phyloP scores from a whole-genome alignment of 1,140 invertebrate genomes.

The Ladona fulva region DNA sequence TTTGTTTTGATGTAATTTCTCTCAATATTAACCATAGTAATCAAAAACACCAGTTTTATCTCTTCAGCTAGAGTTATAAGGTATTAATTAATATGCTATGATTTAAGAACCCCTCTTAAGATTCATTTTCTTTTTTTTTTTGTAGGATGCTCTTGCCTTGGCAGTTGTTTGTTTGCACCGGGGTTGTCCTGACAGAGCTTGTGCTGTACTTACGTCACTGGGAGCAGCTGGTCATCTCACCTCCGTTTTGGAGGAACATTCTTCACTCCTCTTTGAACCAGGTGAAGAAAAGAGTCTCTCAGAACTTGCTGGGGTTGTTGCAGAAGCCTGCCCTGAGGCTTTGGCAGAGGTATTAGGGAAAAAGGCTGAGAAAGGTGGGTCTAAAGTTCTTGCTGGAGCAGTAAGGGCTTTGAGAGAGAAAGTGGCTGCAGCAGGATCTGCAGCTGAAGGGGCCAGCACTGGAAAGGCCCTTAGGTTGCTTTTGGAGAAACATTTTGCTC shows the following conservation, averaged over 20 bases:
- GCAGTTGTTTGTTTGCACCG: background rate
- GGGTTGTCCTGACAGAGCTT: background rate
- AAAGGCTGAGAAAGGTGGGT: background rate
- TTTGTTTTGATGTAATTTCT: too few relatives aligned
- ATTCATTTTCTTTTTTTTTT: background rate
- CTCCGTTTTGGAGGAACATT: background rate
- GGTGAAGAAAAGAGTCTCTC: background rate
- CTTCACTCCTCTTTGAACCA: background rate
- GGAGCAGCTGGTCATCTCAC: background rate
- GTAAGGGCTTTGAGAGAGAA: background rate
- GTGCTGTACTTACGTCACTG: background rate
- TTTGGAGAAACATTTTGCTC: conserved; percentile 24
- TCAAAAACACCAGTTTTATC: too few relatives aligned
- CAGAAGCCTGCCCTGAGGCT: background rate
- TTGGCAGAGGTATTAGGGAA: background rate
- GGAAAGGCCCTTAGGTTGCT: background rate
- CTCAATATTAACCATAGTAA: too few relatives aligned
- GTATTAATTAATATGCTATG: background rate
- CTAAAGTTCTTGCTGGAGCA: background rate
- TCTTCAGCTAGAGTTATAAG: too few relatives aligned
- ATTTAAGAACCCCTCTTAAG: background rate
- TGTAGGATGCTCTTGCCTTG: background rate
- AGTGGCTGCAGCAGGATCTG: background rate
- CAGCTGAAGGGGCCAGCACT: background rate
- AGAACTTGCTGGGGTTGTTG: background rate